Evolutionary conservation across 2,797 vertebrate genomes (phyloP).

Genomic region (Iguana delicatissima): DNA sequence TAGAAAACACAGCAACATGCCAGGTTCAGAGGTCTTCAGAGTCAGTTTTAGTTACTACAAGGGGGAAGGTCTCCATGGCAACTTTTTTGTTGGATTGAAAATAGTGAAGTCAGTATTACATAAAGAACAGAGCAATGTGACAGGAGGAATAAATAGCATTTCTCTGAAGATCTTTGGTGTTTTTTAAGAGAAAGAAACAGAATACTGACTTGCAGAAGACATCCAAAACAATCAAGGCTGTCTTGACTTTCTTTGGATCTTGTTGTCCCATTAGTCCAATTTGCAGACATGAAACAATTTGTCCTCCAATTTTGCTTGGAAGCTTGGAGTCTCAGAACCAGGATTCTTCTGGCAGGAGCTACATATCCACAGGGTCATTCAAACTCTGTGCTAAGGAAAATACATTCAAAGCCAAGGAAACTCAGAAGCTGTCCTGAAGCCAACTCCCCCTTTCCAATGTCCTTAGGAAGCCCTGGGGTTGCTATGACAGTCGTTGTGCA

Average conservation of each 20-base stretch:
- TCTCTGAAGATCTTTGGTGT: conserved; percentile 11
- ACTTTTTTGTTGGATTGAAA: conserved; percentile 62
- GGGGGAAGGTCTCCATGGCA: conserved; percentile 74
- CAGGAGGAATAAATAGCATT: background rate
- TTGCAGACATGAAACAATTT: conserved; percentile 25
- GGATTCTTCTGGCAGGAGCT: background rate
- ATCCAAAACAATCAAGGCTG: background rate
- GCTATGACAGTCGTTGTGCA: background rate
- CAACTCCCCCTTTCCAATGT: background rate
- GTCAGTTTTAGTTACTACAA: conserved; percentile 37
- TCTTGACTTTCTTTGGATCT: background rate
- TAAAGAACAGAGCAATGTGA: conserved; percentile 29
- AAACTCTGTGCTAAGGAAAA: background rate
- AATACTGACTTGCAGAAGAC: background rate
- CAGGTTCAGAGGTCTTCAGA: conserved; percentile 43
- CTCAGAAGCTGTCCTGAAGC: background rate
- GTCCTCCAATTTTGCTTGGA: conserved; percentile 3
- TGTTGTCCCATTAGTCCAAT: conserved; percentile 44
- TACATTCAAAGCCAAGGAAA: background rate
- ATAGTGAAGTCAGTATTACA: conserved; percentile 39
- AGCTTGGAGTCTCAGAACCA: conserved; percentile 17
- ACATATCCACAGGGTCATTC: background rate
- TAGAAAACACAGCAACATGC: conserved; percentile 31
- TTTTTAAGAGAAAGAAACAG: conserved; percentile 23
- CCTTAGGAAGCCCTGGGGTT: background rate